Conservation (phyloP, 1,140 invertebrate genomes). For the Heliconius nattereri region DNA sequence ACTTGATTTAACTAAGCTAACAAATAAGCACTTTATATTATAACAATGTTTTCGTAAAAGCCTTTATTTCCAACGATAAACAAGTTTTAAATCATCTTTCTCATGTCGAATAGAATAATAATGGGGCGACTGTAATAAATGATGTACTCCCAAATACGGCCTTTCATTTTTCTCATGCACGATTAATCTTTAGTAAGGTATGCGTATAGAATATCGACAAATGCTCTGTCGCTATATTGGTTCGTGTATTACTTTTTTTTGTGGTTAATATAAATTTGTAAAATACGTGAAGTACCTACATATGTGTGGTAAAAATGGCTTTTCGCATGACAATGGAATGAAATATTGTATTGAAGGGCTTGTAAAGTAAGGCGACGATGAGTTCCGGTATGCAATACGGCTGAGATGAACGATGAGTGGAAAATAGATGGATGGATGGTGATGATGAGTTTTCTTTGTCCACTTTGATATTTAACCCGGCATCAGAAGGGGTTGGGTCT, state of each 20-base stretch:
- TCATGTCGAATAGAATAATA: constrained; percentile 26
- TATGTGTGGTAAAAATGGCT: neutral
- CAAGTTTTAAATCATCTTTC: constrained; percentile 17
- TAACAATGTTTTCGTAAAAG: neutral
- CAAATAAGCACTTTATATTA: neutral
- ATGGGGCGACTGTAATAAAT: constrained; percentile 36
- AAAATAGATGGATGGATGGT: too few relatives aligned
- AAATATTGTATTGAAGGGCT: too few relatives aligned
- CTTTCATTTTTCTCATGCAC: constrained; percentile 41
- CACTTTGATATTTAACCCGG: too few relatives aligned
- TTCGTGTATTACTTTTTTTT: constrained; percentile 27
- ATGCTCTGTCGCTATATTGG: constrained; percentile 39
- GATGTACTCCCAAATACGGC: constrained; percentile 29
- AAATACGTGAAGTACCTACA: constrained; percentile 15
- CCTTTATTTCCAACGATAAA: neutral
- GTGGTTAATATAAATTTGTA: constrained; percentile 23
- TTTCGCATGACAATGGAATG: neutral
- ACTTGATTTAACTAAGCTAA: neutral
- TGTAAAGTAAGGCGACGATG: too few relatives aligned
- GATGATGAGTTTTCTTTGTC: too few relatives aligned
- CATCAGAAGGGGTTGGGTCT: too few relatives aligned
- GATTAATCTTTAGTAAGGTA: constrained; percentile 40
- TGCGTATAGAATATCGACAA: constrained; percentile 39
- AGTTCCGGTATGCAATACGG: too few relatives aligned
- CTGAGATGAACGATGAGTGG: too few relatives aligned